These are phyloP conservation scores for Meteorus colon DNA, from an alignment of 2,888 invertebrate species.

Conservation along the genomic window DNA sequence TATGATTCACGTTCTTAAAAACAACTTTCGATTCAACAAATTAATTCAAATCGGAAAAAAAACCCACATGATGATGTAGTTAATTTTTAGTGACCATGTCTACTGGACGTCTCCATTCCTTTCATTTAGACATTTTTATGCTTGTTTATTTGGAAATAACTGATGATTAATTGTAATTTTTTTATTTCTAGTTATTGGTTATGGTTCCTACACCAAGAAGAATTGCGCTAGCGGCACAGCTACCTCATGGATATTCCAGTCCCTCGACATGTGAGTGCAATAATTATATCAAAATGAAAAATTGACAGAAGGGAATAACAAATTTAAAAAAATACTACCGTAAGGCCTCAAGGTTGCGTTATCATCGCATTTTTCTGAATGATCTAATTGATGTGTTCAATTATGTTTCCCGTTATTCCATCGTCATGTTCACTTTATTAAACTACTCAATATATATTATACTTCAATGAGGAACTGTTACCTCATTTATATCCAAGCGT, in stretches of 20 bases:
- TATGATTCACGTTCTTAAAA: constrained; percentile 1
- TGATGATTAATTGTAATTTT: constrained; percentile 7
- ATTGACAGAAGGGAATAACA: no score
- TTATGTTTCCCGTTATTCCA: no score
- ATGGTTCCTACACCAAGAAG: constrained; percentile 63
- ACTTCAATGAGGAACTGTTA: no score
- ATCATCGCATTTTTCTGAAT: no score
- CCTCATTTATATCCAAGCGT: no score
- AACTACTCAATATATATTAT: no score
- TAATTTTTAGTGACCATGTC: neutral
- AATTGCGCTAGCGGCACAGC: constrained; percentile 66
- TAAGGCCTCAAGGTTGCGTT: no score
- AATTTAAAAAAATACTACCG: no score
- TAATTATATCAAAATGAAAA: neutral
- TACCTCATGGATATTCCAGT: constrained; percentile 57
- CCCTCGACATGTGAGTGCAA: constrained; percentile 68
- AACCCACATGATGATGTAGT: neutral
- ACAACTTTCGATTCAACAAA: constrained; percentile 12
- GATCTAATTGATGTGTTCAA: no score
- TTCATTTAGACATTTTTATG: neutral
- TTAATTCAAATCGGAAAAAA: neutral
- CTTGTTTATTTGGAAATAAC: neutral
- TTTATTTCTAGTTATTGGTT: constrained; percentile 60
- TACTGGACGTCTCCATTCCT: neutral
- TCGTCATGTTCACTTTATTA: no score